Conservation (phyloP, 2,113 vertebrate genomes). For the Theropithecus gelada region DNA sequence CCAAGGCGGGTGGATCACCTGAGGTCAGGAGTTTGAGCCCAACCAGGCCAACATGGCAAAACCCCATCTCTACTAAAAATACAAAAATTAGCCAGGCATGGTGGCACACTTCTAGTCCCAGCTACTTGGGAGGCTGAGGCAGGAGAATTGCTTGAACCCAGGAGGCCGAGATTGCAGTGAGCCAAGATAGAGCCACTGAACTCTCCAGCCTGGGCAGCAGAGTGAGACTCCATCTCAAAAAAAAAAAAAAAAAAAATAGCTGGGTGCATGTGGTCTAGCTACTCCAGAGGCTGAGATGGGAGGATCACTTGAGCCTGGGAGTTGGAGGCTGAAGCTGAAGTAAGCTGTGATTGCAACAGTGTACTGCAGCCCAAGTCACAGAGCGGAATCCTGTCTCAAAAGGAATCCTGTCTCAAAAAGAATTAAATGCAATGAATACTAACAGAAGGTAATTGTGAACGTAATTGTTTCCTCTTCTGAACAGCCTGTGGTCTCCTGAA, state of each 20-base stretch:
- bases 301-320: too few relatives aligned
- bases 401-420: too few relatives aligned
- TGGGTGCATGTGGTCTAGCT: too few relatives aligned
- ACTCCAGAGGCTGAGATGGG: too few relatives aligned
- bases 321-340: too few relatives aligned
- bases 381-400: too few relatives aligned
- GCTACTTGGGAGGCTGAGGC: neutral
- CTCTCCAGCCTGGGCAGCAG: neutral
- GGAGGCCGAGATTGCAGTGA: neutral
- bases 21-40: neutral
- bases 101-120: neutral
- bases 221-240: neutral
- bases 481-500: neutral
- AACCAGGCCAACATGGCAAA: neutral
- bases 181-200: fast-evolving
- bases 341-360: too few relatives aligned
- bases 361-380: too few relatives aligned
- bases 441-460: neutral
- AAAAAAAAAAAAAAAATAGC: neutral
- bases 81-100: neutral
- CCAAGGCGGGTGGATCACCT: neutral
- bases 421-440: neutral
- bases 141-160: neutral
- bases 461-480: neutral
- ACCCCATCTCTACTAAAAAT: neutral